These are phyloP conservation scores for Parazoanthus swiftii DNA, from an alignment of 92 coral and sea anemone genomes.

Conservation along the genomic window DNA sequence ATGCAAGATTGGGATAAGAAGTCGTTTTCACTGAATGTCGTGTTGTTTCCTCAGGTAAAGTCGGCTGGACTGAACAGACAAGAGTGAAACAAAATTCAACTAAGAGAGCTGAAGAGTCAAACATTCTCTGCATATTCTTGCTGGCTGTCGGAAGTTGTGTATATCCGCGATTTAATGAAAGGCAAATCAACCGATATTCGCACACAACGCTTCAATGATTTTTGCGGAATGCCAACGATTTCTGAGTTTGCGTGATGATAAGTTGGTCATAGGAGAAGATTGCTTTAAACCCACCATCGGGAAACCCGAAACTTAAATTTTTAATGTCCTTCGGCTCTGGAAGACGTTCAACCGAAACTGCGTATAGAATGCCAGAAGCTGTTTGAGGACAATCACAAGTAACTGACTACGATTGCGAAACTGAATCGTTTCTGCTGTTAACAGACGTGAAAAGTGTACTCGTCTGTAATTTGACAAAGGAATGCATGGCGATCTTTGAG, in stretches of 20 bases:
- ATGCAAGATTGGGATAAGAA: slow-evolving; percentile 21
- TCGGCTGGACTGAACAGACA: not conserved
- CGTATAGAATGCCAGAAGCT: slow-evolving; percentile 4
- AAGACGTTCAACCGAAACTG: slow-evolving; percentile 7
- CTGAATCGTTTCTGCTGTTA: slow-evolving; percentile 33
- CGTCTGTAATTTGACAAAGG: slow-evolving; percentile 33
- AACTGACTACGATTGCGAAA: slow-evolving; percentile 31
- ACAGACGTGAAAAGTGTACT: slow-evolving; percentile 42
- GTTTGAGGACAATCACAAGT: slow-evolving; percentile 10
- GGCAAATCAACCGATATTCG: slow-evolving; percentile 44
- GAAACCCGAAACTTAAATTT: slow-evolving; percentile 35
- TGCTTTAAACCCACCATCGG: slow-evolving; percentile 34
- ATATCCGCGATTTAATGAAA: slow-evolving; percentile 41
- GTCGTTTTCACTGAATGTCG: slow-evolving; percentile 31
- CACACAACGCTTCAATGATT: slow-evolving; percentile 44
- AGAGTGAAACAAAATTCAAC: not conserved
- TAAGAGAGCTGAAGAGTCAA: slow-evolving; percentile 14
- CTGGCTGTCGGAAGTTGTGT: slow-evolving; percentile 38
- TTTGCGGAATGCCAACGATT: slow-evolving; percentile 44
- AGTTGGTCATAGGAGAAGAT: slow-evolving; percentile 38
- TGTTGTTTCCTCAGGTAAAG: slow-evolving; percentile 33
- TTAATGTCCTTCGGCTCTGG: slow-evolving; percentile 17
- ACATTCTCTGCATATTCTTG: slow-evolving; percentile 39
- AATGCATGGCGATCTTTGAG: slow-evolving; percentile 30
- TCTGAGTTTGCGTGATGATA: slow-evolving; percentile 44